These are phyloP conservation scores for Trissolcus brochymenae DNA, from an alignment of 2,888 invertebrate species.

Conservation along the genomic window DNA sequence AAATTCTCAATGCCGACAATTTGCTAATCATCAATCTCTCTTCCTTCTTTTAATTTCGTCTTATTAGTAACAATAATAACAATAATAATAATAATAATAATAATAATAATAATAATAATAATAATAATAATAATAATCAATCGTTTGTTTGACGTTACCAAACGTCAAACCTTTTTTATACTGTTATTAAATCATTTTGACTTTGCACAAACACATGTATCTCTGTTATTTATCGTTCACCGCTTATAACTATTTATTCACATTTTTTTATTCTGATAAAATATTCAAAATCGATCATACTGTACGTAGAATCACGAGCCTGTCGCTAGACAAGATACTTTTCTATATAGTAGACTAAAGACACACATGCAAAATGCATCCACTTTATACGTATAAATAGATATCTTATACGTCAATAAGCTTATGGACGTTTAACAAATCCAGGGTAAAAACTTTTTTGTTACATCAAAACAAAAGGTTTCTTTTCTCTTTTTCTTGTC, in stretches of 20 bases:
- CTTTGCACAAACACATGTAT: slow-evolving; percentile 4
- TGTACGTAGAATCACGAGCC: slow-evolving; percentile 19
- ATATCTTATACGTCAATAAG: too few relatives aligned
- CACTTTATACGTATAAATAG: slow-evolving; percentile 20
- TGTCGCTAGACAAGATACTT: slow-evolving; percentile 44
- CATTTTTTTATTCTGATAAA: slow-evolving; percentile 4
- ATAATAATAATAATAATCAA: slow-evolving; percentile 29
- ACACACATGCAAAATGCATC: slow-evolving; percentile 50
- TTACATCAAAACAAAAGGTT: too few relatives aligned
- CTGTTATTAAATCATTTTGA: slow-evolving; percentile 24
- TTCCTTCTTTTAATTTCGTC: too few relatives aligned
- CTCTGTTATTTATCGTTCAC: slow-evolving; percentile 2
- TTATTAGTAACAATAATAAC: too few relatives aligned
- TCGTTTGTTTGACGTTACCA: too few relatives aligned
- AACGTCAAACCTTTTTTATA: too few relatives aligned
- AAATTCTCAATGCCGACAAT: background rate
- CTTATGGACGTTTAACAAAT: slow-evolving; percentile 4
- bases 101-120: too few relatives aligned
- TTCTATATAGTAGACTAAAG: slow-evolving; percentile 51
- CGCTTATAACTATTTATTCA: slow-evolving; percentile 1
- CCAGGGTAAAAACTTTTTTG: too few relatives aligned
- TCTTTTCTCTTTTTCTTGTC: background rate
- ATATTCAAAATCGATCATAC: slow-evolving; percentile 31
- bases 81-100: too few relatives aligned
- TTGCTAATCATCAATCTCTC: too few relatives aligned